phyloP scores from a whole-genome alignment of 2,113 vertebrate genomes.

The Lycaon pictus region DNA sequence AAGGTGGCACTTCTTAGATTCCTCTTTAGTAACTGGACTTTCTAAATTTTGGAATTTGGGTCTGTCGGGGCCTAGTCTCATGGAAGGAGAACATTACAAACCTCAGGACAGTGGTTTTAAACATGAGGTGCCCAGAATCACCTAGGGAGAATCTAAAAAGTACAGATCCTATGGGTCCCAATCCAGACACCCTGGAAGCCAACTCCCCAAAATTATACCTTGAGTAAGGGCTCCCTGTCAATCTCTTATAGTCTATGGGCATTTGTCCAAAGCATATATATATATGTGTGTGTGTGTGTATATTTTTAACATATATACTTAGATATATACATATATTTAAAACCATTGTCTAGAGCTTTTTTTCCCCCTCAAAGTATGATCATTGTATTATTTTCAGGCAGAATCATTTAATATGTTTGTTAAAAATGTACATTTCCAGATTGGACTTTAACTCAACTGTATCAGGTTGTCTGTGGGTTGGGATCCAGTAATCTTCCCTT shows the following conservation, averaged over 20 bases:
- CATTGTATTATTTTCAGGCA: neutral
- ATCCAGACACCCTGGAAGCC: neutral
- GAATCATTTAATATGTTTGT: neutral
- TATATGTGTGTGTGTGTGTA: no score
- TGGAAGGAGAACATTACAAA: neutral
- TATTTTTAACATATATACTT: neutral
- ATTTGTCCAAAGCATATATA: neutral
- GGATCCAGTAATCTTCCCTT: neutral
- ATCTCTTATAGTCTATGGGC: neutral
- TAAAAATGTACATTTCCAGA: neutral
- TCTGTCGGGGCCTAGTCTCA: neutral
- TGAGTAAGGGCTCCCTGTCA: neutral
- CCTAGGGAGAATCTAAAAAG: neutral
- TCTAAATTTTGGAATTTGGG: constrained; percentile 15
- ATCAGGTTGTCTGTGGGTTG: neutral
- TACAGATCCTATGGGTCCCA: neutral
- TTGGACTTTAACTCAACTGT: neutral
- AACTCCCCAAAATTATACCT: neutral
- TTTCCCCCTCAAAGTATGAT: neutral
- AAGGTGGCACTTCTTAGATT: neutral
- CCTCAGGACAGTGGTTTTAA: neutral
- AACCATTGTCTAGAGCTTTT: neutral
- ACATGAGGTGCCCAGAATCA: neutral
- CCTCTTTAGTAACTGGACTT: neutral
- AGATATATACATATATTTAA: neutral